Conservation (phyloP, 2,888 invertebrate genomes). For the Sphinx pinastri region DNA sequence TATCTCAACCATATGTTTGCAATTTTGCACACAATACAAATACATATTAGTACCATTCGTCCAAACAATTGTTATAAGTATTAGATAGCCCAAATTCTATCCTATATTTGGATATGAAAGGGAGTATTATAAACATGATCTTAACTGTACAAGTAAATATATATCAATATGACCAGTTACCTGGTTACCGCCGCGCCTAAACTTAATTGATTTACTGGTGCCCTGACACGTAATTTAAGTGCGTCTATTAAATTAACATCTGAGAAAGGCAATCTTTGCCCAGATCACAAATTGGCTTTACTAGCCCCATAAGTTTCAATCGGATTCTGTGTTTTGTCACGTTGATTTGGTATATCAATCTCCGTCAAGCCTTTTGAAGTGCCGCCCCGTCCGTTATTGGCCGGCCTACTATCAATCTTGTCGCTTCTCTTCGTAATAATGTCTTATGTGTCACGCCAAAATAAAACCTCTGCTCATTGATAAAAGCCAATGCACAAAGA, state of each 20-base stretch:
- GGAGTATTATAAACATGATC: too few relatives aligned
- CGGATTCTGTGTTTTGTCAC: constrained; percentile 65
- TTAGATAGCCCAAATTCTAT: background rate
- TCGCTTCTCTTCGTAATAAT: constrained; percentile 62
- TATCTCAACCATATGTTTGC: background rate
- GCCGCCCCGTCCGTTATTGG: constrained; percentile 55
- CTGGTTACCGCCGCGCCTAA: background rate
- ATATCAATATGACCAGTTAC: background rate
- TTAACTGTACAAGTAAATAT: too few relatives aligned
- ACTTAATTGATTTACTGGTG: background rate
- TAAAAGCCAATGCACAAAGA: constrained; percentile 34
- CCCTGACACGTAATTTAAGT: background rate
- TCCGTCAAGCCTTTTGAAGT: constrained; percentile 71
- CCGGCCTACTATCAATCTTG: constrained; percentile 71
- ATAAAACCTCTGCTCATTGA: constrained; percentile 46
- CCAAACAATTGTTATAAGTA: background rate
- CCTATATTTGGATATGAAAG: background rate
- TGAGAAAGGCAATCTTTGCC: constrained; percentile 45
- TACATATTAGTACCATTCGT: background rate
- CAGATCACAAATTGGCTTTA: constrained; percentile 55
- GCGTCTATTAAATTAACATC: constrained; percentile 8
- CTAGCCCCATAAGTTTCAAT: constrained; percentile 39
- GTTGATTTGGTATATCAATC: constrained; percentile 61
- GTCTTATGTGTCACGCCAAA: constrained; percentile 53
- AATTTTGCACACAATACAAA: constrained; percentile 23